Conservation (phyloP, 1,140 invertebrate species). For the Camponotus pennsylvanicus region DNA sequence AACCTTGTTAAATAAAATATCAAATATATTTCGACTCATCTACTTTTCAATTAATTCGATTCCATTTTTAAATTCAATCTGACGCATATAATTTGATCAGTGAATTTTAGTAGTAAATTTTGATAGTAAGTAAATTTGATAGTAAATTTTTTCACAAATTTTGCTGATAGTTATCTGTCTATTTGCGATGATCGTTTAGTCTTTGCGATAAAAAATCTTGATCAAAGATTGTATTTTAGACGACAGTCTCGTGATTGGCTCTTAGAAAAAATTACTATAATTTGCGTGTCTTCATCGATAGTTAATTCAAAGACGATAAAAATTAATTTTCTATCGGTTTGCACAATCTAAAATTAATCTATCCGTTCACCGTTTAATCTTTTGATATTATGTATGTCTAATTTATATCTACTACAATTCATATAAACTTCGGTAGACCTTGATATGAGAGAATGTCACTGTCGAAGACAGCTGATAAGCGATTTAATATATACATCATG, state of each 20-base stretch:
- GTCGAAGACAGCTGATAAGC: constrained; percentile 23
- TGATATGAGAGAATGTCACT: constrained; percentile 14
- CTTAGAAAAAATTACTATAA: background rate
- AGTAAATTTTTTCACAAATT: constrained; percentile 12
- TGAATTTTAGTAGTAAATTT: no score
- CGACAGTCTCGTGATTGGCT: background rate
- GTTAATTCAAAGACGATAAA: constrained; percentile 9
- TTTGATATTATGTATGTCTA: background rate
- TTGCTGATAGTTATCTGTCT: constrained; percentile 2
- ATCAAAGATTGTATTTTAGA: background rate
- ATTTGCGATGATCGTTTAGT: background rate
- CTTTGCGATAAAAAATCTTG: background rate
- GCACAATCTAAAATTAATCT: constrained; percentile 11
- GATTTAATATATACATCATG: background rate
- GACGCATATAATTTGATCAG: background rate
- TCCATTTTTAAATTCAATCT: background rate
- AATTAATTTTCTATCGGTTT: constrained; percentile 8
- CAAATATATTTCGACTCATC: background rate
- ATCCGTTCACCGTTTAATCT: background rate
- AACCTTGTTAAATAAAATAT: constrained; percentile 11
- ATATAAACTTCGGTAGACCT: background rate
- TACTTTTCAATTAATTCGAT: background rate
- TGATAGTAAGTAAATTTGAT: no score
- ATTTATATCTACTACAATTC: constrained; percentile 10
- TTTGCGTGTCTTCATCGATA: background rate